Percentiles rank a stretch among this genome's conserved stretches.
Evolutionary conservation across 2,888 invertebrate species (phyloP).

Genomic region (Neria commutata): DNA sequence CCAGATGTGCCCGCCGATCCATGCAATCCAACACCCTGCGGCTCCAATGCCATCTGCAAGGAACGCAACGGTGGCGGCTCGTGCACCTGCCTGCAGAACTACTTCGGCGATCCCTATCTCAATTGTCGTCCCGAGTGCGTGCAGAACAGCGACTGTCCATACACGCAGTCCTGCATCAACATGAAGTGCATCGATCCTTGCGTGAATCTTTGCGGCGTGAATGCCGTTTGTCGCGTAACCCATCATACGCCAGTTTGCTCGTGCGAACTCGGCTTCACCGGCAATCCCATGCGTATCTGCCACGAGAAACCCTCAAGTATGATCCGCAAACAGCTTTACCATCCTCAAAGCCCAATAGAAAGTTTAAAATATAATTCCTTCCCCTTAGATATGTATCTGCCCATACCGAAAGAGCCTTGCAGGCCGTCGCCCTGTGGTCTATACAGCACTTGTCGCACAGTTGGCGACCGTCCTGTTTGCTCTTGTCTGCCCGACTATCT

Average conservation of each 20-base stretch:
- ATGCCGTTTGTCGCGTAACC: constrained; percentile 80
- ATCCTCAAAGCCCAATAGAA: too few species aligned
- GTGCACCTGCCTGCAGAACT: constrained; percentile 80
- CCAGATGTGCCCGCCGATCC: constrained; percentile 68
- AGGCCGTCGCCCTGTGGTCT: constrained; percentile 64
- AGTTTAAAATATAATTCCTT: background rate
- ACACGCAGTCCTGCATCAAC: constrained; percentile 77
- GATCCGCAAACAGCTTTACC: constrained; percentile 19
- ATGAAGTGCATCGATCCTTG: constrained; percentile 87
- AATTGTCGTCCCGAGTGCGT: constrained; percentile 89
- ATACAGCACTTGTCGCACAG: constrained; percentile 64
- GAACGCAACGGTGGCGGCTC: constrained; percentile 81
- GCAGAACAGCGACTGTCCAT: constrained; percentile 82
- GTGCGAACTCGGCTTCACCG: constrained; percentile 76
- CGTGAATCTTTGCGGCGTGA: constrained; percentile 80
- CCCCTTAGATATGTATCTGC: constrained; percentile 52
- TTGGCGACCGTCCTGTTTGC: constrained; percentile 73
- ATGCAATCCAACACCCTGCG: constrained; percentile 85
- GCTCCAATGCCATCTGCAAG: constrained; percentile 83
- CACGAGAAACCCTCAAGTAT: constrained; percentile 64
- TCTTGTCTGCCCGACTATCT: constrained; percentile 73
- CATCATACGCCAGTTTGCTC: constrained; percentile 83
- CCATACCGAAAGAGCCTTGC: constrained; percentile 61
- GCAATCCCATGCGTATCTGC: constrained; percentile 79
- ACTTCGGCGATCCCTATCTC: constrained; percentile 84